Evolutionary conservation across 2,113 vertebrate species (phyloP).

Genomic region (Vimba vimba): DNA sequence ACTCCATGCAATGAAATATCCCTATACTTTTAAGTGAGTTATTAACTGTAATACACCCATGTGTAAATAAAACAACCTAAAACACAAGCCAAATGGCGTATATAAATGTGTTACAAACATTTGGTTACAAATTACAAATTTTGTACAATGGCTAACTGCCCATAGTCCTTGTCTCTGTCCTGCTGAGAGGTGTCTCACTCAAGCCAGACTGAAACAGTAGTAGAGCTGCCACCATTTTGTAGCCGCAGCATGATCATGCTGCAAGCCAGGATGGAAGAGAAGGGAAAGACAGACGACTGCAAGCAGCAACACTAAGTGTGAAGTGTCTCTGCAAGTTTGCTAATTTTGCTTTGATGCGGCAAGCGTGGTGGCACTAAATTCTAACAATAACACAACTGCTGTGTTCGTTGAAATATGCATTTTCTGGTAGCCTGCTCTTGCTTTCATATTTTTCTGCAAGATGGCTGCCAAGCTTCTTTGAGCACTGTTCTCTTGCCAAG

Average conservation of each 20-base stretch:
- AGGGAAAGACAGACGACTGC: slow-evolving; percentile 39
- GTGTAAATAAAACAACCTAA: not conserved
- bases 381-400: not conserved
- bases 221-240: slow-evolving; percentile 75
- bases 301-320: slow-evolving; percentile 27
- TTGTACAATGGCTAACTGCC: slow-evolving; percentile 5
- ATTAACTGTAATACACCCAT: not conserved
- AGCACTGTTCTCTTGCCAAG: slow-evolving; percentile 59
- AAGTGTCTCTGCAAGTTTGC: slow-evolving; percentile 26
- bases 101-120: not conserved
- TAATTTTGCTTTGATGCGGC: not conserved
- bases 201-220: slow-evolving; percentile 56
- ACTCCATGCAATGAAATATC: too few relatives aligned
- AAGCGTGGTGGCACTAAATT: not conserved
- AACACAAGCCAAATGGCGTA: not conserved
- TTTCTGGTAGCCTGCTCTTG: slow-evolving; percentile 48
- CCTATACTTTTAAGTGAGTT: not conserved
- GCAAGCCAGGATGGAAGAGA: slow-evolving; percentile 61
- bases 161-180: not conserved
- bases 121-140: too few relatives aligned
- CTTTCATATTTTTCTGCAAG: slow-evolving; percentile 51
- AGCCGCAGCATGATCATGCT: slow-evolving; percentile 65
- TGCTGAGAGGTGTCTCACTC: slow-evolving; percentile 25
- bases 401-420: not conserved
- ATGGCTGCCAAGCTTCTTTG: slow-evolving; percentile 62